A percentile compares a stretch with the other conserved stretches of the same genome.
Evolutionary conservation across 2,797 vertebrate genomes (phyloP).

Genomic region (Mycteria americana): DNA sequence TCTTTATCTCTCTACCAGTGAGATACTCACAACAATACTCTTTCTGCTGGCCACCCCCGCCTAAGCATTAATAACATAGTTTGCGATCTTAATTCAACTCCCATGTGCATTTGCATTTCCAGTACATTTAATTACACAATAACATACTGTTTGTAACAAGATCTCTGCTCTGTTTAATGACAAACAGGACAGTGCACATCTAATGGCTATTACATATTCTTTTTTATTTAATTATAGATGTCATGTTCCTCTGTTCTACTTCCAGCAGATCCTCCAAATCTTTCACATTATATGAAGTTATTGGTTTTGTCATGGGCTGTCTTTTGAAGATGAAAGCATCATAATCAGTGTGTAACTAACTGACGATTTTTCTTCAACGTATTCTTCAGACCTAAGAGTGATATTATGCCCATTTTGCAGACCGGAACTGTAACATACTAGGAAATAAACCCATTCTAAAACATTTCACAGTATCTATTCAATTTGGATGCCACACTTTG

Average conservation of each 20-base stretch:
- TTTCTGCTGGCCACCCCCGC: neutral
- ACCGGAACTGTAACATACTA: neutral
- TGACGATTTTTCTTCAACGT: neutral
- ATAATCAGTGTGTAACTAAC: neutral
- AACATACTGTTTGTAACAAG: conserved; percentile 7
- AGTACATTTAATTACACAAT: conserved; percentile 42
- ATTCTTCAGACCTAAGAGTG: neutral
- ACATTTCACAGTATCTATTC: neutral
- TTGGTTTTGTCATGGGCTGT: neutral
- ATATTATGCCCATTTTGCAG: neutral
- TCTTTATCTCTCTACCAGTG: neutral
- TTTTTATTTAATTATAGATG: conserved; percentile 22
- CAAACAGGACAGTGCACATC: neutral
- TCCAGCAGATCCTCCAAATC: conserved; percentile 6
- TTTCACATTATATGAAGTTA: neutral
- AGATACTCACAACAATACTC: neutral
- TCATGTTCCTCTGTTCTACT: neutral
- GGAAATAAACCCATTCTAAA: neutral
- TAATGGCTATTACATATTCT: conserved; percentile 18
- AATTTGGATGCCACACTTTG: neutral
- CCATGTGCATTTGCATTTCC: neutral
- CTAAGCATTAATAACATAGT: neutral
- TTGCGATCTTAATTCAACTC: neutral
- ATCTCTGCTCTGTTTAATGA: conserved; percentile 27
- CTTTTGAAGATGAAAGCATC: neutral